Conservation (phyloP, 2,888 invertebrate species). For the Griposia aprilina region DNA sequence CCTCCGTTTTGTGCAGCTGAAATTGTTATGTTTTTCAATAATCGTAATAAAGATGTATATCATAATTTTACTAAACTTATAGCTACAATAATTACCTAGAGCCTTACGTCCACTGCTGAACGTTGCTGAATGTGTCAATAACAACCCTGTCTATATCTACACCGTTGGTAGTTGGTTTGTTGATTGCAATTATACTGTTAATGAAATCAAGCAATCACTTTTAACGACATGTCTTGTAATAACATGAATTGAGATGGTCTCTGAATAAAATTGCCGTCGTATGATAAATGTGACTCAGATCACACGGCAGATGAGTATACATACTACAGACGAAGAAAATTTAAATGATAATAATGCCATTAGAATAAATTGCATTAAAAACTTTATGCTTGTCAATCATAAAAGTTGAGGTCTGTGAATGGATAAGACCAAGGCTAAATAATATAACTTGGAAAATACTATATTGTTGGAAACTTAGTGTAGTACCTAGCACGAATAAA, state of each 20-base stretch:
- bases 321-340: conserved; percentile 9
- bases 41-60: background rate
- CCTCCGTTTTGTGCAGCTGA: conserved; percentile 76
- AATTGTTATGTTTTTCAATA: conserved; percentile 51
- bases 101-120: background rate
- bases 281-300: background rate
- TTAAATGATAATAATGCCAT: conserved; percentile 28
- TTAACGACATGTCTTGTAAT: background rate
- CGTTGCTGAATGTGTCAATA: background rate
- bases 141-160: background rate
- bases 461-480: background rate
- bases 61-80: background rate
- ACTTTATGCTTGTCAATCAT: conserved; percentile 30
- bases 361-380: conserved; percentile 12
- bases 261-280: background rate
- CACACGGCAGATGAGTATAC: background rate
- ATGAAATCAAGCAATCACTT: background rate
- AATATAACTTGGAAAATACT: background rate
- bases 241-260: background rate
- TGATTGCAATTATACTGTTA: background rate
- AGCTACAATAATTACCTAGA: background rate
- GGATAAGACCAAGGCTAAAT: background rate
- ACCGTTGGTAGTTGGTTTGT: background rate
- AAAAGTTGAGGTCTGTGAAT: background rate
- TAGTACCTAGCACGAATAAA: background rate